phyloP scores from a whole-genome alignment of 1,140 invertebrate genomes.

The Hylaeus anthracinus region DNA sequence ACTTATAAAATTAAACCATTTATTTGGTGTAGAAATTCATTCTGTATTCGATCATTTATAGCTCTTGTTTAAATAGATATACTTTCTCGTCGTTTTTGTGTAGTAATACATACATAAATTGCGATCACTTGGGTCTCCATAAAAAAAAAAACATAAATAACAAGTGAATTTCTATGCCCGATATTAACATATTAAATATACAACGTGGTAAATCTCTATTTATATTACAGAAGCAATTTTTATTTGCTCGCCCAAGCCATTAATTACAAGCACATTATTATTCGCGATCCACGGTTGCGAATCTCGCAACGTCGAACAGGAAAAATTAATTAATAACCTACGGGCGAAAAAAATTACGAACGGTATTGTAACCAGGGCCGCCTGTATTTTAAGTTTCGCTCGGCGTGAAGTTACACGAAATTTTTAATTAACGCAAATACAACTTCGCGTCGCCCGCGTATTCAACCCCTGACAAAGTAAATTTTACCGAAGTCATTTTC shows the following conservation, averaged over 20 bases:
- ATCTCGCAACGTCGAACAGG: background rate
- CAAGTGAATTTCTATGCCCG: too few relatives aligned
- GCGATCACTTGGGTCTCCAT: too few relatives aligned
- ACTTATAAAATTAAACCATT: too few relatives aligned
- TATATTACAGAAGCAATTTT: background rate
- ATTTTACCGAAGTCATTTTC: conserved; percentile 12
- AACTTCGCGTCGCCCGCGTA: background rate
- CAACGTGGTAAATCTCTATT: too few relatives aligned
- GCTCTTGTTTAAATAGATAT: too few relatives aligned
- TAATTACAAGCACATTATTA: background rate
- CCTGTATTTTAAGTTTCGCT: background rate
- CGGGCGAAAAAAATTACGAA: background rate
- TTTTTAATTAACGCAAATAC: conserved; percentile 10
- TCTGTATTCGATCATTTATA: too few relatives aligned
- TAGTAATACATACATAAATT: too few relatives aligned
- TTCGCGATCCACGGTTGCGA: background rate
- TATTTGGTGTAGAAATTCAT: too few relatives aligned
- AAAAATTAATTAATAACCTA: background rate
- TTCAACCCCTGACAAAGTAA: background rate
- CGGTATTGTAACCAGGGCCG: background rate
- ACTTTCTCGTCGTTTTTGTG: too few relatives aligned
- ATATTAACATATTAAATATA: too few relatives aligned
- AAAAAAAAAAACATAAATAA: too few relatives aligned
- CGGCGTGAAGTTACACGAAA: background rate
- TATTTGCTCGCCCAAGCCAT: background rate